Conservation (phyloP, 2,797 vertebrate species). For the Hyperoplus lanceolatus region DNA sequence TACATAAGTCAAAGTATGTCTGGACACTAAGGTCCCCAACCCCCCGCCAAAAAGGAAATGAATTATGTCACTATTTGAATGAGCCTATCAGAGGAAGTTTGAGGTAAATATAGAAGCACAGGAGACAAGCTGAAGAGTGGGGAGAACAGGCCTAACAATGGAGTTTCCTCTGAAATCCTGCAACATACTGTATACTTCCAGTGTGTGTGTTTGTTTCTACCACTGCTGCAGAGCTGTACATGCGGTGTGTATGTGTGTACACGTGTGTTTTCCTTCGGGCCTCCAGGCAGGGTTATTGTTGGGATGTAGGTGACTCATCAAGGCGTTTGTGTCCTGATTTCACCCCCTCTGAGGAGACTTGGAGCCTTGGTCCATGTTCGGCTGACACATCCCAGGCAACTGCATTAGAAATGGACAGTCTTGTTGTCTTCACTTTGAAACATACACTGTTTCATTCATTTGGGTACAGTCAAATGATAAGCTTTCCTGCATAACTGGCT, state of each 20-base stretch:
- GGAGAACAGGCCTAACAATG: constrained; percentile 36
- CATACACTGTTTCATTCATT: constrained; percentile 62
- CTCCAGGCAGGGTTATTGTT: constrained; percentile 25
- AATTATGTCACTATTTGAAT: constrained; percentile 18
- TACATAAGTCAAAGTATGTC: constrained; percentile 3
- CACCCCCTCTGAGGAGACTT: constrained; percentile 34
- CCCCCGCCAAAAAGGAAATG: not conserved
- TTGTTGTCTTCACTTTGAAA: constrained; percentile 59
- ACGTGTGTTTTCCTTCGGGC: constrained; percentile 26
- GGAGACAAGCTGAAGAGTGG: constrained; percentile 13
- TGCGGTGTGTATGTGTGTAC: constrained; percentile 2
- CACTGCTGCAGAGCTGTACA: not conserved
- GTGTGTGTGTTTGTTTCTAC: constrained; percentile 31
- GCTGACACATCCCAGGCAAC: constrained; percentile 21
- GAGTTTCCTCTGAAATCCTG: constrained; percentile 17
- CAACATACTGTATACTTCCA: constrained; percentile 11
- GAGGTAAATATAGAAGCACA: constrained; percentile 39
- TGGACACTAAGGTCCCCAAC: constrained; percentile 5
- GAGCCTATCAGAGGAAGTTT: constrained; percentile 45
- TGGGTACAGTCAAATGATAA: constrained; percentile 68
- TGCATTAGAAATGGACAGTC: constrained; percentile 34
- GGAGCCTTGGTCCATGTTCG: constrained; percentile 23
- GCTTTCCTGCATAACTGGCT: constrained; percentile 61
- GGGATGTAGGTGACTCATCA: constrained; percentile 57
- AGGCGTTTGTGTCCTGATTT: constrained; percentile 54